Percentiles rank a stretch among this genome's conserved stretches.
Evolutionary conservation across 2,113 vertebrate genomes (phyloP).

Genomic region (Lamprotornis superbus): DNA sequence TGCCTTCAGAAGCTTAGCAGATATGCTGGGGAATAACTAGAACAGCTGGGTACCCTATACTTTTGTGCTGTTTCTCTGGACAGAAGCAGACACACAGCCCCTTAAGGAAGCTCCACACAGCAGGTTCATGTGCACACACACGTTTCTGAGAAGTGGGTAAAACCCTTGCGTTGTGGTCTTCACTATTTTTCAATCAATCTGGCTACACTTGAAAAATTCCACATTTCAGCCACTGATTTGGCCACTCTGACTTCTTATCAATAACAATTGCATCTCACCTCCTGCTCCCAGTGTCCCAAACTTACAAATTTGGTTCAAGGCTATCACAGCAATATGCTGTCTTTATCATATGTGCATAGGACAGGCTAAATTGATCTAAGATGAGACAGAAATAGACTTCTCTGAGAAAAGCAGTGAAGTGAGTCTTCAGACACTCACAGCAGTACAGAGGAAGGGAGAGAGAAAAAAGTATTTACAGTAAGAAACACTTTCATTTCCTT

Average conservation of each 20-base stretch:
- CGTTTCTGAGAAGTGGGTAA: not conserved
- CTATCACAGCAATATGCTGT: not conserved
- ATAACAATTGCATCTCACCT: not conserved
- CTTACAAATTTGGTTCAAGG: not conserved
- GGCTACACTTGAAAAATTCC: not conserved
- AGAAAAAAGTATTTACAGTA: conserved; percentile 42
- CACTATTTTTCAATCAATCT: not conserved
- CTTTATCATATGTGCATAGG: not conserved
- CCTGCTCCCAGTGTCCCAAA: not conserved
- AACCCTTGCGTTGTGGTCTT: not conserved
- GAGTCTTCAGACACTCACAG: conserved; percentile 28
- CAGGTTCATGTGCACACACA: rapidly evolving
- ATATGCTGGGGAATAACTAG: not conserved
- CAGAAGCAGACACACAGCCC: not conserved
- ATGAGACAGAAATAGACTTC: conserved; percentile 54
- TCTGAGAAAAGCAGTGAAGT: conserved; percentile 53
- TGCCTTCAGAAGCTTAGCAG: not conserved
- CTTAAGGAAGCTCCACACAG: rapidly evolving
- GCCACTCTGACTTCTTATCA: not conserved
- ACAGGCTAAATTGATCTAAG: conserved; percentile 22
- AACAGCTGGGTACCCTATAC: not conserved
- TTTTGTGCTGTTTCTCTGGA: not conserved
- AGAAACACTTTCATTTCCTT: conserved; percentile 62
- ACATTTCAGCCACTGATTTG: not conserved
- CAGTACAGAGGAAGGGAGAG: not conserved